Percentiles rank a stretch among this genome's conserved stretches.
phyloP scores from a whole-genome alignment of 2,888 invertebrate species.

The Oegoconia quadripuncta region DNA sequence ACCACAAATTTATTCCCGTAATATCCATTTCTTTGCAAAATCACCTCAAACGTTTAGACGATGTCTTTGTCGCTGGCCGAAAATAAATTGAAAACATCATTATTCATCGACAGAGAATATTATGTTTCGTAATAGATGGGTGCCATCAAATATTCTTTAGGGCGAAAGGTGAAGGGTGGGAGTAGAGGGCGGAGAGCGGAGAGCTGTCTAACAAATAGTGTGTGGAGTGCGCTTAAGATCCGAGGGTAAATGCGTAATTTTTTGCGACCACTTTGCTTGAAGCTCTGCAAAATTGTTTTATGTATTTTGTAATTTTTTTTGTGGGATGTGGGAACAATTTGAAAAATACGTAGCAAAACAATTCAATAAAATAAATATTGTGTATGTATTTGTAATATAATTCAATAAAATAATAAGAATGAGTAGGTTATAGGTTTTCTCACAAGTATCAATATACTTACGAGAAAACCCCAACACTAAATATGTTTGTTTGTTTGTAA shows the following conservation, averaged over 20 bases:
- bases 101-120: conserved; percentile 58
- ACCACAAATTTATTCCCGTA: neutral
- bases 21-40: neutral
- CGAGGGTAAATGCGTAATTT: conserved; percentile 19
- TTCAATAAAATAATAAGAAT: no score
- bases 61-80: conserved; percentile 36
- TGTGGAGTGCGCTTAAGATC: conserved; percentile 15
- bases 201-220: conserved; percentile 18
- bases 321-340: no score
- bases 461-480: no score
- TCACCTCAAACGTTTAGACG: conserved; percentile 24
- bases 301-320: no score
- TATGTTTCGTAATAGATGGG: conserved; percentile 56
- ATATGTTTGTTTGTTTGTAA: no score
- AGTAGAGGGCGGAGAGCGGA: conserved; percentile 21
- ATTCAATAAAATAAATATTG: no score
- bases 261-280: conserved; percentile 3
- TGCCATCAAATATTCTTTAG: conserved; percentile 52
- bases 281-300: neutral
- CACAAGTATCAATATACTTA: no score
- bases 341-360: no score
- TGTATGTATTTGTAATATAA: no score
- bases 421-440: no score
- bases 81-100: conserved; percentile 61
- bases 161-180: conserved; percentile 25